These are phyloP conservation scores for Pediacus dermestoides DNA, from an alignment of 2,888 invertebrate genomes.

Conservation along the genomic window DNA sequence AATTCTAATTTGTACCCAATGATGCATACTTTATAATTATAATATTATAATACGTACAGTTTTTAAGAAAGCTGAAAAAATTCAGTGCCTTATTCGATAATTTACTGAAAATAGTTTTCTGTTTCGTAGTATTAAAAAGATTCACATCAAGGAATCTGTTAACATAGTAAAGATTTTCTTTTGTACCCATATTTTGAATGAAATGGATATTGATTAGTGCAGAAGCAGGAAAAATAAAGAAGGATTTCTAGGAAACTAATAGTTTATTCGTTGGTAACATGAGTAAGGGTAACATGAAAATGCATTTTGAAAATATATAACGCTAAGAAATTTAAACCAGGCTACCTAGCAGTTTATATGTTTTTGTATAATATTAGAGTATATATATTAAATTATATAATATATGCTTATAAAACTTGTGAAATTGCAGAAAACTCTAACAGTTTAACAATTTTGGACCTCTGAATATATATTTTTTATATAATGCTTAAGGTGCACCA, in stretches of 20 bases:
- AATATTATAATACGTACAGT: no score
- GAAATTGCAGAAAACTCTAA: conserved; percentile 52
- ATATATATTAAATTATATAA: conserved; percentile 45
- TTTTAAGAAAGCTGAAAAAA: no score
- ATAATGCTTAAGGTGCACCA: conserved; percentile 47
- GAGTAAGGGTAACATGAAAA: conserved; percentile 49
- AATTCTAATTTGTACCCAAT: no score
- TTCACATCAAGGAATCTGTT: no score
- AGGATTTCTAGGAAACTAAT: conserved; percentile 47
- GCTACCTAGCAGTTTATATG: conserved; percentile 47
- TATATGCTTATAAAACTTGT: conserved; percentile 52
- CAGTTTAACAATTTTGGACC: conserved; percentile 51
- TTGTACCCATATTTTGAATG: no score
- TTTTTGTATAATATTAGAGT: conserved; percentile 44
- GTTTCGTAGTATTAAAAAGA: no score
- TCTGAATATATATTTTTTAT: conserved; percentile 44
- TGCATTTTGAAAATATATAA: conserved; percentile 49
- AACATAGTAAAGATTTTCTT: no score
- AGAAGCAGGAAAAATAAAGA: conserved; percentile 9
- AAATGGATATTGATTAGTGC: neutral
- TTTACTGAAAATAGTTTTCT: no score
- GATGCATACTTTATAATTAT: no score
- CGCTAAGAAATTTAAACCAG: conserved; percentile 46
- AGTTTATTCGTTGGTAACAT: conserved; percentile 52
- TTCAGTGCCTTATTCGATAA: no score